Conservation (phyloP, 2,113 vertebrate species). For the Corythaeola cristata region DNA sequence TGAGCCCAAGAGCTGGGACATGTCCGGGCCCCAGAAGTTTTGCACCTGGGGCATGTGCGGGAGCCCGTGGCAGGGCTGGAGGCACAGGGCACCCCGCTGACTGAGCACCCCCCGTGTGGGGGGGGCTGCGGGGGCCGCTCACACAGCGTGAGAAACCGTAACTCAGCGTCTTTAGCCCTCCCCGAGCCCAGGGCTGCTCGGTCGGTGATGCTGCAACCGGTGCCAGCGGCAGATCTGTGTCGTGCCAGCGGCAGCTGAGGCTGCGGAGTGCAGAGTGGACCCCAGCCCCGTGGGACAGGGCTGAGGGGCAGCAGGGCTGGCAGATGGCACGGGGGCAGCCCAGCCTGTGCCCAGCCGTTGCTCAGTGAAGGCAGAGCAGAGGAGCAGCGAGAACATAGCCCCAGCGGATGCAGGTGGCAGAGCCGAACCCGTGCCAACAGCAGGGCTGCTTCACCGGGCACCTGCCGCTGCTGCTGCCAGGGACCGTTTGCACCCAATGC, state of each 20-base stretch:
- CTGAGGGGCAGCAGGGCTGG: not conserved
- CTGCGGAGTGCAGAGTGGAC: not conserved
- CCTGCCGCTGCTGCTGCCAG: not conserved
- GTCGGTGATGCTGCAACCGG: not conserved
- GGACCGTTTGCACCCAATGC: accelerated
- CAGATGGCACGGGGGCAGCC: not conserved
- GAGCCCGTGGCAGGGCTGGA: not conserved
- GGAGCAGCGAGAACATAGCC: too few species aligned
- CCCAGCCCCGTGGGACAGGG: accelerated
- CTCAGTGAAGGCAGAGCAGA: not conserved
- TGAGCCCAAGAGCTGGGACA: not conserved
- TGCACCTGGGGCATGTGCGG: not conserved
- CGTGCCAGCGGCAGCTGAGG: not conserved
- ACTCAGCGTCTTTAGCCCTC: not conserved
- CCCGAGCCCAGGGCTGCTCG: not conserved
- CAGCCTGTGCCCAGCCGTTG: not conserved
- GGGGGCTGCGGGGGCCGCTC: accelerated
- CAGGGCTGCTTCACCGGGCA: not conserved
- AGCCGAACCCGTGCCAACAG: accelerated
- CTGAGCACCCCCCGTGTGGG: too few species aligned
- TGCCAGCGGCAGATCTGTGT: not conserved
- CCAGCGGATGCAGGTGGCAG: not conserved
- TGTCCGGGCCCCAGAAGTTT: too few species aligned
- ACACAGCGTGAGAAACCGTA: accelerated
- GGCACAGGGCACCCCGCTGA: too few species aligned